Evolutionary conservation across 1,140 invertebrate genomes (phyloP), one percentile per base, ranked within the genome.

Genomic region (Chelonus insularis): DNA sequence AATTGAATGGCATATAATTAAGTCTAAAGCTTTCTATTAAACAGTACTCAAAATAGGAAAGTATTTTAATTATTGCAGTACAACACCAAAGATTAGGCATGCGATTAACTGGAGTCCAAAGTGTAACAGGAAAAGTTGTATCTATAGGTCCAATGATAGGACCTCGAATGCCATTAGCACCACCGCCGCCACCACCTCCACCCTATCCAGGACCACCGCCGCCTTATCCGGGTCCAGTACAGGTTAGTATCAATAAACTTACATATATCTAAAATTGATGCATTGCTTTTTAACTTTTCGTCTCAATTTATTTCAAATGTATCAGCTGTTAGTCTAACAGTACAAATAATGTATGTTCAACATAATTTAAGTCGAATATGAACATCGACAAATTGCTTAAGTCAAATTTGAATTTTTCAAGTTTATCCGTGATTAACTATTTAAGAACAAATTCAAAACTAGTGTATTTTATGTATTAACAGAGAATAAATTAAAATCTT

Each of bases 171-270:
- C 79, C 84, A 2, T 70, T 82, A 0, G 81, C 84, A 12, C 84
- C 86, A 5, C 85, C 85, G 2, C 86, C 86, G 12, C 87, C 87
- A 23, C 87, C 87, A 23, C 87, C 86, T 11, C 87, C 87, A 21
- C 88, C 88, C 2, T 88, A 88, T 77, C 87, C 88, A 51, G 86
- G 84, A 25, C 83, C 82, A 58, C 77, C 82, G 11, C 78, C 73
- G 8, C 77, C 77, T 4, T 79, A 78, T 62, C 78, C 77, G 25
- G 79, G 79, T 67, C 75, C 76, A 4, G 75, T 80, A 64, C 79
- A 81, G 74, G 79, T 79, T 65, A 57, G 69, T 72, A 58, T 6
- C 52, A 12, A 32, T 8, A 12, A 9, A 48, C 16, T 11, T 23
- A 21, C 20, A 23, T 52, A 58, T 60, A 45, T 41, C 57, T 47